A percentile compares a stretch with the other conserved stretches of the same genome.
phyloP scores from a whole-genome alignment of 2,113 vertebrate genomes.

The Cynoglossus semilaevis region DNA sequence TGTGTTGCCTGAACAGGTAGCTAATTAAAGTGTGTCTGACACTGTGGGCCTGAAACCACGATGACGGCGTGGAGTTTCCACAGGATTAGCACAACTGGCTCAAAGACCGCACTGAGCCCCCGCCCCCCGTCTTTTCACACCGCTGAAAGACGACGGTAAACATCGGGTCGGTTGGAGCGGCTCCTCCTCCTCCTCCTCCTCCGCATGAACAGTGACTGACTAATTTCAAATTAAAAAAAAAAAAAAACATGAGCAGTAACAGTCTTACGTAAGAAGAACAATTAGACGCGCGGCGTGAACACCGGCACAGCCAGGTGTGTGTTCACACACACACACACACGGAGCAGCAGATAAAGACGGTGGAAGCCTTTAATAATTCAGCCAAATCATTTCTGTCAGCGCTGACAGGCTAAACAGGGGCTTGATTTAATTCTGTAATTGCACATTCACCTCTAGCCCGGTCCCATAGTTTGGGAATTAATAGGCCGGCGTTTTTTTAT shows the following conservation, averaged over 20 bases:
- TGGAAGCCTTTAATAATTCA: conserved; percentile 76
- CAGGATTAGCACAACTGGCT: conserved; percentile 28
- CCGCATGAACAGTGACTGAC: background rate
- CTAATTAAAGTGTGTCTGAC: conserved; percentile 43
- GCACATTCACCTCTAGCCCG: conserved; percentile 73
- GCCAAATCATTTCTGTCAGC: conserved; percentile 78
- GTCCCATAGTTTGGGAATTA: conserved; percentile 75
- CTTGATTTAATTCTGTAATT: conserved; percentile 80
- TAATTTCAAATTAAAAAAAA: conserved; percentile 4
- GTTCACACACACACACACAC: conserved; percentile 24
- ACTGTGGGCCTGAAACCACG: conserved; percentile 27
- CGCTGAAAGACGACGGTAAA: conserved; percentile 16
- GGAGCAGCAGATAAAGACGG: conserved; percentile 44
- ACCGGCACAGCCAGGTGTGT: conserved; percentile 20
- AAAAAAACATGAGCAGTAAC: conserved; percentile 16
- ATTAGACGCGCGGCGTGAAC: conserved; percentile 17
- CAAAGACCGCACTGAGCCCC: conserved; percentile 45
- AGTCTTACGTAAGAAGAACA: conserved; percentile 18
- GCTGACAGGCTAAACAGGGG: conserved; percentile 72
- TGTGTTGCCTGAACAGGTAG: conserved; percentile 28
- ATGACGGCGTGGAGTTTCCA: conserved; percentile 32
- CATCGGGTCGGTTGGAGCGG: background rate
- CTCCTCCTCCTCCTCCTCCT: background rate
- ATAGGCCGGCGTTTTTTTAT: conserved; percentile 68
- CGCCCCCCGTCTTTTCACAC: conserved; percentile 42